Percentiles rank a stretch among this genome's conserved stretches.
These are phyloP conservation scores for Hydrocynus forskahlii DNA, from an alignment of 2,797 vertebrate genomes.

Conservation along the genomic window DNA sequence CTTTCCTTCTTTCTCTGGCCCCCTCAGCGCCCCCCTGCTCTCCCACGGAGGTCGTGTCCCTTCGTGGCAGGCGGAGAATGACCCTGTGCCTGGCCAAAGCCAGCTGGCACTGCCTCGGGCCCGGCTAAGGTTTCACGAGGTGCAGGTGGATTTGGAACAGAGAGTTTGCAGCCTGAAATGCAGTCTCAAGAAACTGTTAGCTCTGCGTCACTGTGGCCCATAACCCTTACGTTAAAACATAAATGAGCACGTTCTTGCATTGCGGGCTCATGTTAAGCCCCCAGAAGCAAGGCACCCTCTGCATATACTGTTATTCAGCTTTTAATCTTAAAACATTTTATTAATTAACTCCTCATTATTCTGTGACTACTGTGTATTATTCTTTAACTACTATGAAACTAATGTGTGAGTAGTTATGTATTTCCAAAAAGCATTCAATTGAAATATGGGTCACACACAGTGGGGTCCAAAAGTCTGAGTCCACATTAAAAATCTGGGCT, in stretches of 20 bases:
- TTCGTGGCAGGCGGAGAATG: slow-evolving; percentile 58
- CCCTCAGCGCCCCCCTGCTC: slow-evolving; percentile 24
- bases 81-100: slow-evolving; percentile 52
- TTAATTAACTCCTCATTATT: no score
- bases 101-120: slow-evolving; percentile 67
- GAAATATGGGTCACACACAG: no score
- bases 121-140: slow-evolving; percentile 70
- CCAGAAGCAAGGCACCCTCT: neutral
- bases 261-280: slow-evolving; percentile 13
- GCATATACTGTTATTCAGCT: neutral
- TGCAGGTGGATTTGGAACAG: slow-evolving; percentile 61
- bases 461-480: no score
- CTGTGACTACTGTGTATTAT: neutral
- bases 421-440: no score
- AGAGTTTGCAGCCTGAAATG: slow-evolving; percentile 55
- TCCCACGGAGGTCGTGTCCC: slow-evolving; percentile 61
- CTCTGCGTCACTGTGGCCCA: slow-evolving; percentile 51
- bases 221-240: slow-evolving; percentile 53
- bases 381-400: neutral
- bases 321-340: no score
- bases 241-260: slow-evolving; percentile 14
- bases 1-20: neutral
- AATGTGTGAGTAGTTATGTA: neutral
- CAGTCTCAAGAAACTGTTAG: slow-evolving; percentile 63
- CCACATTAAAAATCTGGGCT: no score